These are phyloP conservation scores for Aphidius colemani DNA, from an alignment of 2,888 invertebrate genomes.

Conservation along the genomic window DNA sequence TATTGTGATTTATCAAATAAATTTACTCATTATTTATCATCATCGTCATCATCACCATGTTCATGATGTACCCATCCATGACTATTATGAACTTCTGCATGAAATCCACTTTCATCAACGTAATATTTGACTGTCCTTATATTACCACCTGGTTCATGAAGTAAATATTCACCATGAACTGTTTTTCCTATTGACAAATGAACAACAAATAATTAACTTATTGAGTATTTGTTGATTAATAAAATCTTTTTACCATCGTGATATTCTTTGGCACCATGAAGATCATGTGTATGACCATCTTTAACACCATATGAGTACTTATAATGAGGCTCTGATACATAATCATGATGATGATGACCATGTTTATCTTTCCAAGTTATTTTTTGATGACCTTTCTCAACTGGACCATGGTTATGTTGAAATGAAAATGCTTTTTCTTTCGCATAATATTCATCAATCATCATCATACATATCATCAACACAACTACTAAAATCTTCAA, in stretches of 20 bases:
- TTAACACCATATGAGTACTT: slow-evolving; percentile 35
- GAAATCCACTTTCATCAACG: slow-evolving; percentile 43
- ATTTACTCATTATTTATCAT: too few relatives aligned
- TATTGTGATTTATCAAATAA: too few relatives aligned
- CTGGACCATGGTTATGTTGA: slow-evolving; percentile 34
- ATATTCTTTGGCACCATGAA: slow-evolving; percentile 32
- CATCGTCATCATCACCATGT: too few relatives aligned
- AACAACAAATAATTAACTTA: background rate
- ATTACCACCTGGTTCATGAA: slow-evolving; percentile 51
- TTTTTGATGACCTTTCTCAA: slow-evolving; percentile 32
- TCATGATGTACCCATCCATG: slow-evolving; percentile 17
- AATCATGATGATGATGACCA: slow-evolving; percentile 37
- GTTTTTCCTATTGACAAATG: slow-evolving; percentile 27
- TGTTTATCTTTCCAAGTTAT: slow-evolving; percentile 35
- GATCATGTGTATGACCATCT: slow-evolving; percentile 36
- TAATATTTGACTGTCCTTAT: slow-evolving; percentile 40
- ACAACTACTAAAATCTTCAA: too few relatives aligned
- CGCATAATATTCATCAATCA: too few relatives aligned
- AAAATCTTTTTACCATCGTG: slow-evolving; percentile 25
- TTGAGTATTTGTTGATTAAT: background rate
- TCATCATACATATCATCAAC: too few relatives aligned
- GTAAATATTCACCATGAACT: slow-evolving; percentile 45
- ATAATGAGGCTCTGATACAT: slow-evolving; percentile 37
- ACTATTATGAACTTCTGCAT: slow-evolving; percentile 34
- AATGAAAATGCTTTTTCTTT: slow-evolving; percentile 35